Percentiles rank a stretch among this genome's conserved stretches.
phyloP scores from a whole-genome alignment of 2,797 vertebrate genomes.

The Sylvia borin region DNA sequence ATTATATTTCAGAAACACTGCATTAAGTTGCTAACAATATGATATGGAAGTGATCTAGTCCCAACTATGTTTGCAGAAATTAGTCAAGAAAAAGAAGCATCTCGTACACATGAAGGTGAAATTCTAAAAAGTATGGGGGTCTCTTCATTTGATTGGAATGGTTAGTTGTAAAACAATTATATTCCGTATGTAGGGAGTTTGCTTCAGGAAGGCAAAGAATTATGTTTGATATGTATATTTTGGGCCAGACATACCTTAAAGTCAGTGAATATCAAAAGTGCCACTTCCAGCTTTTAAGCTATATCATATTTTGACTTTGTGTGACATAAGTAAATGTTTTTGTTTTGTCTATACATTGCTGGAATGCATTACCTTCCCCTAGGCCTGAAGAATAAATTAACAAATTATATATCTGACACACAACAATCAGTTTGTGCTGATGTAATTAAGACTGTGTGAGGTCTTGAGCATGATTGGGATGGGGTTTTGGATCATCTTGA shows the following conservation, averaged over 20 bases:
- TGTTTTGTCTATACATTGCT: neutral
- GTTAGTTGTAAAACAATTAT: neutral
- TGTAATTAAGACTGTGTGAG: conserved; percentile 21
- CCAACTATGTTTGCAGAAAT: neutral
- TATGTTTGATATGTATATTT: neutral
- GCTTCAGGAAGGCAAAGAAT: neutral
- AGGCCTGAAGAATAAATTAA: conserved; percentile 26
- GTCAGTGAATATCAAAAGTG: neutral
- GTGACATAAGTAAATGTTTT: neutral
- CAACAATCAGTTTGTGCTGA: neutral
- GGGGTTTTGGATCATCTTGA: neutral
- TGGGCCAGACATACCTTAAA: neutral
- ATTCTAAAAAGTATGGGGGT: neutral
- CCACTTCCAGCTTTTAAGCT: neutral
- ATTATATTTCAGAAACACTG: neutral
- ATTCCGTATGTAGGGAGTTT: neutral
- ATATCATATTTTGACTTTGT: neutral
- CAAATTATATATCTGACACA: neutral
- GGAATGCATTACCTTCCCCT: neutral
- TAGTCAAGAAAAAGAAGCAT: neutral
- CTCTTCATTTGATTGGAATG: neutral
- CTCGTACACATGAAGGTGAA: neutral
- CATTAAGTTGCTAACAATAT: neutral
- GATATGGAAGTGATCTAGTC: neutral
- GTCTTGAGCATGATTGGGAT: neutral